Evolutionary conservation across 2,888 invertebrate species (phyloP).

Genomic region (Ochropleura leucogaster): DNA sequence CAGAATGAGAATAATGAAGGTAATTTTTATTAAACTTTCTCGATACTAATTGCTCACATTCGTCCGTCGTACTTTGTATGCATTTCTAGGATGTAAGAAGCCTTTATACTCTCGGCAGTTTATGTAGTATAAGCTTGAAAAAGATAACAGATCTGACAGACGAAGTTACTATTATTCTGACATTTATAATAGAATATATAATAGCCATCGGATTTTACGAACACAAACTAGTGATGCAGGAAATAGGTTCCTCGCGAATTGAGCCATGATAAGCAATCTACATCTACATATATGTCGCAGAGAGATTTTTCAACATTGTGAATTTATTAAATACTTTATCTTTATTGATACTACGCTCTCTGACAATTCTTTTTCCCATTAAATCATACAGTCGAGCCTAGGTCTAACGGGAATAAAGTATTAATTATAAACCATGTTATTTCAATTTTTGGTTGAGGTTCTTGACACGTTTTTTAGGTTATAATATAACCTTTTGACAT

Average conservation of each 20-base stretch:
- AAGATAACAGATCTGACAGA: neutral
- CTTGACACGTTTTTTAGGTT: neutral
- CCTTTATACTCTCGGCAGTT: neutral
- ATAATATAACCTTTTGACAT: conserved; percentile 29
- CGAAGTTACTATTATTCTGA: neutral
- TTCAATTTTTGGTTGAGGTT: neutral
- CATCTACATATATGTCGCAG: neutral
- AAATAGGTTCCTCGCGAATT: neutral
- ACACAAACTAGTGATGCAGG: neutral
- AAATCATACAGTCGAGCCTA: neutral
- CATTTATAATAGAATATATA: neutral
- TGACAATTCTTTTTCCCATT: too few species aligned
- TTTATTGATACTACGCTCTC: too few species aligned
- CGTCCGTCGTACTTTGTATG: neutral
- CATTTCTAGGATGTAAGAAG: neutral
- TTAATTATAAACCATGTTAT: neutral
- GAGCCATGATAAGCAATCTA: neutral
- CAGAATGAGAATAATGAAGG: conserved; percentile 50
- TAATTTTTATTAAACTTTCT: conserved; percentile 18
- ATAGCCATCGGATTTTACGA: neutral
- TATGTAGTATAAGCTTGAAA: neutral
- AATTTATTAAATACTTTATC: too few species aligned
- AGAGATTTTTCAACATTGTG: neutral
- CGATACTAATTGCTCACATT: too few species aligned
- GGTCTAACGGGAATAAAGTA: neutral